Conservation (phyloP, 2,888 invertebrate species). For the Orthosia cruda region DNA sequence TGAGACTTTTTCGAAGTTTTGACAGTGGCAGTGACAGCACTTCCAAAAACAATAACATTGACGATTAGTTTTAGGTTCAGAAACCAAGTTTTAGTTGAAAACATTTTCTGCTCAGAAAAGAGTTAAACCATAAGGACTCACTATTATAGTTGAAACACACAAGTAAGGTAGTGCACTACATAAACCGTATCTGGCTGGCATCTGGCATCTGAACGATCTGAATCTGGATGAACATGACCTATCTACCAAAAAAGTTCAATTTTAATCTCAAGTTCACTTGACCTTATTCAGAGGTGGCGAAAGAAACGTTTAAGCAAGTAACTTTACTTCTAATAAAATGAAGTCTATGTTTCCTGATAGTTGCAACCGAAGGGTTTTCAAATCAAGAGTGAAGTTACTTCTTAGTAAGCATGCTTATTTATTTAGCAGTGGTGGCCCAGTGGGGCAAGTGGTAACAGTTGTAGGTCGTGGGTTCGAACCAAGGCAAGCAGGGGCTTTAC, state of each 20-base stretch:
- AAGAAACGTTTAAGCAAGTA: not conserved
- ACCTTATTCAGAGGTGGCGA: not conserved
- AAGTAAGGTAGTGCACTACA: no score
- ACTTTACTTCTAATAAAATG: conserved; percentile 2
- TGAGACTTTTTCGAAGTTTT: not conserved
- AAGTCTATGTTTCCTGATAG: no score
- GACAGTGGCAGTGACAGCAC: conserved; percentile 10
- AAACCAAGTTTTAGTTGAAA: conserved; percentile 6
- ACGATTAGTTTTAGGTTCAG: conserved; percentile 12
- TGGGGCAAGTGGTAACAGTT: no score
- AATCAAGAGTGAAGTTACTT: no score
- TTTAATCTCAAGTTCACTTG: not conserved
- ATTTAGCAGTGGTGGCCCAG: no score
- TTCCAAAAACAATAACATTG: conserved; percentile 9
- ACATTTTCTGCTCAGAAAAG: not conserved
- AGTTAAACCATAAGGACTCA: not conserved
- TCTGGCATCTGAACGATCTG: not conserved
- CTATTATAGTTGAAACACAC: not conserved
- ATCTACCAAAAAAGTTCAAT: not conserved
- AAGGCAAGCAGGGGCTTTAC: no score
- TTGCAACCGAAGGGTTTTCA: no score
- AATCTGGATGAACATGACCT: not conserved
- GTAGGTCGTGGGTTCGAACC: no score
- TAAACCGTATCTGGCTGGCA: not conserved
- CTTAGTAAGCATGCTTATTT: no score